Conservation (phyloP, 2,113 vertebrate genomes). For the Halichoerus grypus region DNA sequence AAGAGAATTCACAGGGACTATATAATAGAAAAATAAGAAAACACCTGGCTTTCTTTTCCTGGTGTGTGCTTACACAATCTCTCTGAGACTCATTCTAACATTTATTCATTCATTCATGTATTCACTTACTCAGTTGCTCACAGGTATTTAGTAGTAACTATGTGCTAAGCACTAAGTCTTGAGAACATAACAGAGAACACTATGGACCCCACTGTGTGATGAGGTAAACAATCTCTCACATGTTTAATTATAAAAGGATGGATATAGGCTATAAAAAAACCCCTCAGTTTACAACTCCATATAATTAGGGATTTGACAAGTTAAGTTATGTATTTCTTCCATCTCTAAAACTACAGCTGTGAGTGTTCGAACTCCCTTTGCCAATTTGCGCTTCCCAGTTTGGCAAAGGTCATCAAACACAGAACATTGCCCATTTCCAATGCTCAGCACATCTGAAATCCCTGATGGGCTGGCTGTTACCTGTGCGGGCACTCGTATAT, state of each 20-base stretch:
- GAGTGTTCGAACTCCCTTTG: conserved; percentile 2
- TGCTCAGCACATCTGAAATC: neutral
- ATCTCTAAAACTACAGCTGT: conserved; percentile 23
- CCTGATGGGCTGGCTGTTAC: neutral
- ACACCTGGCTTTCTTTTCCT: conserved; percentile 32
- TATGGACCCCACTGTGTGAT: no score
- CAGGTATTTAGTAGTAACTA: conserved; percentile 37
- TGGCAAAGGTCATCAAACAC: conserved; percentile 32
- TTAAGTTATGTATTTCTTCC: neutral
- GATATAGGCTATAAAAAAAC: neutral
- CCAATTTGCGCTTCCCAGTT: neutral
- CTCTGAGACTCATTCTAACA: neutral
- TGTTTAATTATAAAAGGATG: conserved; percentile 11
- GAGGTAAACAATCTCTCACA: neutral
- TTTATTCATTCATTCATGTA: neutral
- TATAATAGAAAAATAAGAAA: conserved; percentile 2
- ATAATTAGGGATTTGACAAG: neutral
- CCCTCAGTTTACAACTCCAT: neutral
- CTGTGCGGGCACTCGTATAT: neutral
- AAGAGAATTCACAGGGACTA: neutral
- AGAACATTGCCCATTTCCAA: neutral
- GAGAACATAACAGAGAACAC: neutral
- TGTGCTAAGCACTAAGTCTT: neutral
- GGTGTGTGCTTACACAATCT: neutral
- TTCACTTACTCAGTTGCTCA: neutral